A percentile compares a stretch with the other conserved stretches of the same genome.
Conservation (phyloP, 2,888 invertebrate species). For the Copidosoma aretas region DNA sequence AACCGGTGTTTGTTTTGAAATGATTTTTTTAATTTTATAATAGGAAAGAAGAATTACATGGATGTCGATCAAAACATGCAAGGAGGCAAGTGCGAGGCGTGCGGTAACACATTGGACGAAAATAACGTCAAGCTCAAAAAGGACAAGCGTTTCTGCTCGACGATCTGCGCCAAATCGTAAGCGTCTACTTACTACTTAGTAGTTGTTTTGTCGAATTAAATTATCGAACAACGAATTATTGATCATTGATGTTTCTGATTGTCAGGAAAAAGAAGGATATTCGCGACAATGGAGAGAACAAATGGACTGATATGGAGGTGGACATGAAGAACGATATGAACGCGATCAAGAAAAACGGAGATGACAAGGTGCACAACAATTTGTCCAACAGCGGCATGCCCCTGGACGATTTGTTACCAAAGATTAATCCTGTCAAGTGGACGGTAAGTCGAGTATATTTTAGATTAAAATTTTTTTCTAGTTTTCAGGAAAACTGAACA, state of each 20-base stretch:
- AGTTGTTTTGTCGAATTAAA: not conserved
- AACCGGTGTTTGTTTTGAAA: slow-evolving; percentile 1
- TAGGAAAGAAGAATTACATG: slow-evolving; percentile 61
- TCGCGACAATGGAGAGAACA: slow-evolving; percentile 54
- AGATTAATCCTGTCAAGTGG: slow-evolving; percentile 72
- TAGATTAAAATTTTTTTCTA: no score
- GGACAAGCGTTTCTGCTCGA: slow-evolving; percentile 78
- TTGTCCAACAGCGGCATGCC: slow-evolving; percentile 46
- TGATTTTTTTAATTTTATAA: slow-evolving; percentile 1
- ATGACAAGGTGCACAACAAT: slow-evolving; percentile 58
- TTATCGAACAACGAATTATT: not conserved
- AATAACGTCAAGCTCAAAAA: slow-evolving; percentile 70
- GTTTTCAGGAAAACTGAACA: no score
- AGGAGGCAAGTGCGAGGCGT: slow-evolving; percentile 74
- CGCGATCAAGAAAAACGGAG: slow-evolving; percentile 54
- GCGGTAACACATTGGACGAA: slow-evolving; percentile 68
- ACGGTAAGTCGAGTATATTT: slow-evolving; percentile 62
- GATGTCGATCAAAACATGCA: slow-evolving; percentile 60
- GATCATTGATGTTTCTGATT: not conserved
- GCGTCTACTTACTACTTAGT: slow-evolving; percentile 33
- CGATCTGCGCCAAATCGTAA: slow-evolving; percentile 74
- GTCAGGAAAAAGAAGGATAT: slow-evolving; percentile 57
- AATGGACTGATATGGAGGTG: slow-evolving; percentile 58
- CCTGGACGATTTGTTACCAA: slow-evolving; percentile 60
- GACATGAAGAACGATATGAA: slow-evolving; percentile 55